Percentiles rank a stretch among this genome's conserved stretches.
These are phyloP conservation scores for Chlorops oryzae DNA, from an alignment of 1,140 invertebrate genomes.

Conservation along the genomic window DNA sequence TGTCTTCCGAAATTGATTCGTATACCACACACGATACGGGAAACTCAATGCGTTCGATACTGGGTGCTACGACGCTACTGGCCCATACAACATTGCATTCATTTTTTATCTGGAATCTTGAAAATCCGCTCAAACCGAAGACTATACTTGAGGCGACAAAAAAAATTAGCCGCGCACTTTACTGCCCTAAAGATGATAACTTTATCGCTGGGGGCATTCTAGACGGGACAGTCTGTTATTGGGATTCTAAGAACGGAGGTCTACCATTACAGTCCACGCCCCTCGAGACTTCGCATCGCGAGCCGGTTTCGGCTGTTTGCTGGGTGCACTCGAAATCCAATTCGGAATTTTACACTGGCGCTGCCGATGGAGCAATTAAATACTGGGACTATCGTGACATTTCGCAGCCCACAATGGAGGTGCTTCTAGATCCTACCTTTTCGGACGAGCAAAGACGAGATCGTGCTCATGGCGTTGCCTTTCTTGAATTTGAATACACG, in stretches of 20 bases:
- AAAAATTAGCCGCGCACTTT: conserved; percentile 69
- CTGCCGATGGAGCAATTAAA: conserved; percentile 74
- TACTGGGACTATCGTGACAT: conserved; percentile 82
- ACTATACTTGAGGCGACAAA: conserved; percentile 59
- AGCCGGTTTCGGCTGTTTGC: conserved; percentile 60
- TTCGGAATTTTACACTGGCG: conserved; percentile 78
- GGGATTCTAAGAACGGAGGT: conserved; percentile 63
- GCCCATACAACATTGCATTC: conserved; percentile 39
- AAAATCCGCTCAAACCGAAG: conserved; percentile 75
- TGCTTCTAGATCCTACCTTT: conserved; percentile 64
- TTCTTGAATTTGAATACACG: conserved; percentile 77
- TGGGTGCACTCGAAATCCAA: conserved; percentile 75
- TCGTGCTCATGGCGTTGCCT: conserved; percentile 66
- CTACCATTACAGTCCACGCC: conserved; percentile 52
- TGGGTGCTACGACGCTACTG: background rate
- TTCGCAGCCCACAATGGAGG: conserved; percentile 62
- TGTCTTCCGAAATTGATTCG: too few relatives aligned
- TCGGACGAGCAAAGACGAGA: conserved; percentile 57
- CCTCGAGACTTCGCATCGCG: conserved; percentile 64
- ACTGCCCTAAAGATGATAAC: conserved; percentile 78
- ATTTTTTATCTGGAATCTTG: conserved; percentile 78
- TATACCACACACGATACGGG: too few relatives aligned
- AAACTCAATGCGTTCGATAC: background rate
- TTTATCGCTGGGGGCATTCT: conserved; percentile 71
- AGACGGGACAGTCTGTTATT: conserved; percentile 73